These are phyloP conservation scores for Heloderma charlesbogerti DNA, from an alignment of 2,113 vertebrate genomes.

Conservation along the genomic window DNA sequence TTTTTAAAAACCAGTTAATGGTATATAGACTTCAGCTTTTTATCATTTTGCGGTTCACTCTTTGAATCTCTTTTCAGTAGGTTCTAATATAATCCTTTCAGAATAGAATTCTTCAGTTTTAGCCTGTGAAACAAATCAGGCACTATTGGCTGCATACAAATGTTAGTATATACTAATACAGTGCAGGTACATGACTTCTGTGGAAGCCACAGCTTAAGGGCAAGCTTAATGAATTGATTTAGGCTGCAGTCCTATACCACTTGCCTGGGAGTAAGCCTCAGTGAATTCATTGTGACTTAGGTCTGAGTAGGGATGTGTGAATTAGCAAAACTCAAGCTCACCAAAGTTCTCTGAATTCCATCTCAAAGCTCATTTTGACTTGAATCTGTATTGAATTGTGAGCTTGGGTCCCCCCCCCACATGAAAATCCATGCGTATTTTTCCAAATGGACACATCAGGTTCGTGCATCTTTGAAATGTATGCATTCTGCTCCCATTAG, in stretches of 20 bases:
- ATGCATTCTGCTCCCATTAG: no score
- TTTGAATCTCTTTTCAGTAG: background rate
- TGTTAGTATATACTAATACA: background rate
- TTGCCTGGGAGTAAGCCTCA: background rate
- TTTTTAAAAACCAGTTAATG: constrained; percentile 1
- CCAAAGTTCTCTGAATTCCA: no score
- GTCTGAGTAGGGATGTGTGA: background rate
- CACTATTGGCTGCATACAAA: background rate
- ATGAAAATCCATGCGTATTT: no score
- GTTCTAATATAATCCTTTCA: background rate
- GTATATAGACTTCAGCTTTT: background rate
- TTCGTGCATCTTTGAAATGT: no score
- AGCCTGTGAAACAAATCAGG: background rate
- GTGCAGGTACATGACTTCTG: background rate
- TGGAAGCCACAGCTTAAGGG: background rate
- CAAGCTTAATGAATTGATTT: background rate
- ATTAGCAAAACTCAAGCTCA: no score
- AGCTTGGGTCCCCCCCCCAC: no score
- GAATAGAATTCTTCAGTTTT: background rate
- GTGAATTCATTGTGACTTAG: background rate
- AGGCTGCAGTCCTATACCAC: background rate
- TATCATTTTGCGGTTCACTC: background rate
- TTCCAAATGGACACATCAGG: no score
- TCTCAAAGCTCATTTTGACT: no score
- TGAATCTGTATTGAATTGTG: no score